phyloP scores from a whole-genome alignment of 2,888 invertebrate genomes.

The Clanis bilineata region DNA sequence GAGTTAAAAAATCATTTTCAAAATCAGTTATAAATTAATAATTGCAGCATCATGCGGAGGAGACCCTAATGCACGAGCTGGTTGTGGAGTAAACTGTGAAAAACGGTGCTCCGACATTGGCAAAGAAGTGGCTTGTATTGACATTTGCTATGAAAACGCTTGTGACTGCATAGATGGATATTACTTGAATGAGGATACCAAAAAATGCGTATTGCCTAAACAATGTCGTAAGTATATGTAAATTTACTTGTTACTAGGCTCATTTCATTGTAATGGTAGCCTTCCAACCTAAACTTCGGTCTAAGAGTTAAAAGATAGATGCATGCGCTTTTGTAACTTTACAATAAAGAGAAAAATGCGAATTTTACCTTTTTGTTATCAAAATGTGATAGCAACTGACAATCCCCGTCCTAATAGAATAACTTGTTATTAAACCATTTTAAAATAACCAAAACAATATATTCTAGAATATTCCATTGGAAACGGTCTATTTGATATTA shows the following conservation, averaged over 20 bases:
- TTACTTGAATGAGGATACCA: background rate
- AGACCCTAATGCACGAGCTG: slow-evolving; percentile 34
- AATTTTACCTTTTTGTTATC: too few species aligned
- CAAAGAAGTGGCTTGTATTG: slow-evolving; percentile 1
- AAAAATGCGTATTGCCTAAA: background rate
- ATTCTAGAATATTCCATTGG: slow-evolving; percentile 8
- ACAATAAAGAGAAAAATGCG: too few species aligned
- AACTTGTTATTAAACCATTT: too few species aligned
- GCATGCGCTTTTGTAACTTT: too few species aligned
- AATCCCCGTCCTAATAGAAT: too few species aligned
- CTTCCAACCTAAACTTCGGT: too few species aligned
- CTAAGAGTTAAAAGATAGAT: too few species aligned
- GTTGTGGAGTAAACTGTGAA: slow-evolving; percentile 36
- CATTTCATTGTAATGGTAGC: too few species aligned
- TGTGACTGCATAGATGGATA: background rate
- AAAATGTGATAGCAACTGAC: too few species aligned
- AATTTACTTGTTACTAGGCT: too few species aligned
- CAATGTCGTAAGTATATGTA: slow-evolving; percentile 19
- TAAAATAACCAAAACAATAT: background rate
- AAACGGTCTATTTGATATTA: slow-evolving; percentile 20
- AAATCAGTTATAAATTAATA: too few species aligned
- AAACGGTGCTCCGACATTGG: slow-evolving; percentile 28
- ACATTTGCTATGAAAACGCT: slow-evolving; percentile 17
- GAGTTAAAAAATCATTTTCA: too few species aligned
- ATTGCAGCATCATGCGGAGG: slow-evolving; percentile 33